These are phyloP conservation scores for Kryptopterus vitreolus DNA, from an alignment of 2,797 vertebrate genomes.

Conservation along the genomic window DNA sequence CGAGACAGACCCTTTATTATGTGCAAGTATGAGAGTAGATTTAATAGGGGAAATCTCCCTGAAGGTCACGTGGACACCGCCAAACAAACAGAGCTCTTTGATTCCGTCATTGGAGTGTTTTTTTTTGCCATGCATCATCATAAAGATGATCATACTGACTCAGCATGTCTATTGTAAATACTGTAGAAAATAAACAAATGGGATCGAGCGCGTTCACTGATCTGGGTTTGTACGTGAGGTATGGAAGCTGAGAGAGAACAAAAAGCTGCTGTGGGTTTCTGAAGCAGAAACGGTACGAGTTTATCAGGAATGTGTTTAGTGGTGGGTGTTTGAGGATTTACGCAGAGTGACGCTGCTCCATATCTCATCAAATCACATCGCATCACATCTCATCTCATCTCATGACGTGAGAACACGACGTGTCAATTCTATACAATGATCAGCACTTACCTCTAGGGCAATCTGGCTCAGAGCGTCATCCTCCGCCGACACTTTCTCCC, in stretches of 20 bases:
- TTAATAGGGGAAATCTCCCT: neutral
- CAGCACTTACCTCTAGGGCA: constrained; percentile 80
- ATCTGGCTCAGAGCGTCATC: constrained; percentile 87
- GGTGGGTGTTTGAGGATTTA: constrained; percentile 23
- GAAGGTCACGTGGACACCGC: constrained; percentile 49
- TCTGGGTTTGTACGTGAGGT: neutral
- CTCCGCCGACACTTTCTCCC: constrained; percentile 74
- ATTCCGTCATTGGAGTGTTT: constrained; percentile 2
- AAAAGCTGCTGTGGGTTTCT: neutral
- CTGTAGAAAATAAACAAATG: neutral
- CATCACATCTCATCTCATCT: constrained; percentile 9
- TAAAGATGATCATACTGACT: neutral
- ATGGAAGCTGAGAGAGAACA: too few relatives aligned
- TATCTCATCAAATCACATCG: neutral
- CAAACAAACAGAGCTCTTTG: constrained; percentile 45
- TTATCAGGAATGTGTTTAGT: neutral
- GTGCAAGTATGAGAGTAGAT: neutral
- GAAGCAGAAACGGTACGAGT: neutral
- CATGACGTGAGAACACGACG: constrained; percentile 11
- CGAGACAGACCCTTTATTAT: neutral
- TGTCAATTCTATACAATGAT: neutral
- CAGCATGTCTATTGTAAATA: too few relatives aligned
- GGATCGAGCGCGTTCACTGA: too few relatives aligned
- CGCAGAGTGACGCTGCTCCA: constrained; percentile 43
- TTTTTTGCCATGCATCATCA: neutral